Conservation (phyloP, 2,888 invertebrate genomes). For the Eupithecia exiguata region DNA sequence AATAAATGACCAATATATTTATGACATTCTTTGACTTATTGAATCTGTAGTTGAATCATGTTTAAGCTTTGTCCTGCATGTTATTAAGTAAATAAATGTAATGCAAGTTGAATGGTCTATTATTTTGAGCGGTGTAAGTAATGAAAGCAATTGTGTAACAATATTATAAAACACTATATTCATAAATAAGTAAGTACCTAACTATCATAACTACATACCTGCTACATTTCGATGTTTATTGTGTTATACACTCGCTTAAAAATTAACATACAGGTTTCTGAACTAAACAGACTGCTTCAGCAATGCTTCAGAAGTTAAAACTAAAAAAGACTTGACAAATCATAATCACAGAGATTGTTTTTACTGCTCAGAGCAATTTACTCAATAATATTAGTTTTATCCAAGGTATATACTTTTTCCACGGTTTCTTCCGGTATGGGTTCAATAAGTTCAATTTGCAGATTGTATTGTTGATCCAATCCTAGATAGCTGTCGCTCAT, state of each 20-base stretch:
- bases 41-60: neutral
- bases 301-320: neutral
- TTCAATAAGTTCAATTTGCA: slow-evolving; percentile 81
- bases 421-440: slow-evolving; percentile 67
- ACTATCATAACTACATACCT: neutral
- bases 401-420: slow-evolving; percentile 62
- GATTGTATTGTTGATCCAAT: slow-evolving; percentile 93
- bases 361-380: neutral
- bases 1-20: neutral
- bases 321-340: neutral
- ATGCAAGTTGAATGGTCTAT: neutral
- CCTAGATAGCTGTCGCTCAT: slow-evolving; percentile 97
- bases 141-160: slow-evolving; percentile 6
- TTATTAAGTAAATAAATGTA: slow-evolving; percentile 2
- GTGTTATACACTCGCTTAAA: slow-evolving; percentile 30
- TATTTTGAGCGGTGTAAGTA: neutral
- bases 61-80: neutral
- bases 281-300: neutral
- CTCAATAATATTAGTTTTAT: slow-evolving; percentile 67
- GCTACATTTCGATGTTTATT: slow-evolving; percentile 7
- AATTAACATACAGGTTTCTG: slow-evolving; percentile 24
- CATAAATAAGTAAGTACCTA: slow-evolving; percentile 13
- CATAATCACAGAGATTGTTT: neutral
- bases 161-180: slow-evolving; percentile 24
- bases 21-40: neutral